Evolutionary conservation across 2,797 vertebrate genomes (phyloP).

Genomic region (Aeoliscus strigatus): DNA sequence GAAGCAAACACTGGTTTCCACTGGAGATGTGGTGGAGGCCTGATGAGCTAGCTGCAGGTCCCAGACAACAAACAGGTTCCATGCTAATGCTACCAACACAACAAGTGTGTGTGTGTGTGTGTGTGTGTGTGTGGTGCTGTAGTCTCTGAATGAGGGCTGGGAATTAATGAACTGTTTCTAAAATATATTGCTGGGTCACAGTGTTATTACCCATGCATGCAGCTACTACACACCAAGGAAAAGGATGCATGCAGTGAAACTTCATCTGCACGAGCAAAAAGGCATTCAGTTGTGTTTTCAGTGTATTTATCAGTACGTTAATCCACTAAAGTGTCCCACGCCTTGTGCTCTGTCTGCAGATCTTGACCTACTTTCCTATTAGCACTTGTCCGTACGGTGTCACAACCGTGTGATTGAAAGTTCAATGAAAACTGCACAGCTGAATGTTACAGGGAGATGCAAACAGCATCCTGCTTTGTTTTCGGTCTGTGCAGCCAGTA

Average conservation of each 20-base stretch:
- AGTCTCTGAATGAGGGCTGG: slow-evolving; percentile 1
- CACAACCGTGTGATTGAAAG: slow-evolving; percentile 18
- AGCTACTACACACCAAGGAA: slow-evolving; percentile 13
- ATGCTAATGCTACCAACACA: slow-evolving; percentile 3
- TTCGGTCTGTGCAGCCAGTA: too few relatives aligned
- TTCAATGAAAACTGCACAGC: slow-evolving; percentile 29
- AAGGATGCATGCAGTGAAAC: not conserved
- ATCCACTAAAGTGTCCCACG: slow-evolving; percentile 56
- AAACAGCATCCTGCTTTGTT: slow-evolving; percentile 7
- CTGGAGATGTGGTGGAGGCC: slow-evolving; percentile 37
- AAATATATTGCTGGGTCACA: too few relatives aligned
- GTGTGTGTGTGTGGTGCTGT: not conserved
- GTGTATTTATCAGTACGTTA: slow-evolving; percentile 42
- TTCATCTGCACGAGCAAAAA: slow-evolving; percentile 23
- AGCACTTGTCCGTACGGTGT: slow-evolving; percentile 36
- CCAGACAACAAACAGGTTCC: slow-evolving; percentile 12
- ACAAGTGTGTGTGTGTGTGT: not conserved
- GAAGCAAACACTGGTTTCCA: slow-evolving; percentile 34
- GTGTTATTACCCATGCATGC: slow-evolving; percentile 10
- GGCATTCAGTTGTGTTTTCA: slow-evolving; percentile 20
- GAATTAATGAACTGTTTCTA: too few relatives aligned
- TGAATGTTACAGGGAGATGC: slow-evolving; percentile 4
- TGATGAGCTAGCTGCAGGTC: slow-evolving; percentile 45
- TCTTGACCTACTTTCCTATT: slow-evolving; percentile 63
- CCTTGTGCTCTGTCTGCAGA: slow-evolving; percentile 41